A percentile compares a stretch with the other conserved stretches of the same genome.
These are phyloP conservation scores for Ochotona curzoniae DNA, from an alignment of 2,113 vertebrate species.

Conservation along the genomic window DNA sequence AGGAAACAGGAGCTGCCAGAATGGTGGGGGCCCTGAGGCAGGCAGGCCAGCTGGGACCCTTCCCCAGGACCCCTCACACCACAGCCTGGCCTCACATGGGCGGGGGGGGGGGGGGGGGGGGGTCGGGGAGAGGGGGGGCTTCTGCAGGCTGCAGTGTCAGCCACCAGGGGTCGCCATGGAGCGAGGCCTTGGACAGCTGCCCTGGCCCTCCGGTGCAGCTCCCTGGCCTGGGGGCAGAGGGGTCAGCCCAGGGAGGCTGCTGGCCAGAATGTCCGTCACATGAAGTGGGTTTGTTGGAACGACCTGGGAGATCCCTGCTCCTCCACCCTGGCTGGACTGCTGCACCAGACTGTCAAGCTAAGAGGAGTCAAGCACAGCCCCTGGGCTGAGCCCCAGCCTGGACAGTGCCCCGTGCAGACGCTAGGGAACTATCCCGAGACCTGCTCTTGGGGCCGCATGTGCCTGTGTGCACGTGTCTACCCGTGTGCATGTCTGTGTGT, in stretches of 20 bases:
- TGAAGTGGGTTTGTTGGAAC: too few species aligned
- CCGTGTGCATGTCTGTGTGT: background rate
- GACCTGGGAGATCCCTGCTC: background rate
- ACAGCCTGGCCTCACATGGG: too few species aligned
- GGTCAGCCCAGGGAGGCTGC: background rate
- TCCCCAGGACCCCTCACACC: too few species aligned
- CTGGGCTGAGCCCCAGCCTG: background rate
- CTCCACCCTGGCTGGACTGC: background rate
- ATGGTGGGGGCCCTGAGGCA: too few species aligned
- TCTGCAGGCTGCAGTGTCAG: fast-evolving
- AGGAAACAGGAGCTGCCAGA: too few species aligned
- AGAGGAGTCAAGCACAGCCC: background rate
- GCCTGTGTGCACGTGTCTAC: background rate
- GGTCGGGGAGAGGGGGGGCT: too few species aligned
- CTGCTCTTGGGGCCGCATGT: background rate
- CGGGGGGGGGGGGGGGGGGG: too few species aligned
- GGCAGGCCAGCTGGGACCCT: background rate
- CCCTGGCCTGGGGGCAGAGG: background rate
- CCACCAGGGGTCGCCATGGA: conserved; percentile 45
- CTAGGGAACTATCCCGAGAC: background rate
- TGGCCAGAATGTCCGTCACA: fast-evolving
- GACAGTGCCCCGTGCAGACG: fast-evolving
- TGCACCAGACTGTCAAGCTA: background rate
- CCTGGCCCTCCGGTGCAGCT: background rate
- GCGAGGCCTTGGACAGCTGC: background rate